Evolutionary conservation across 1,140 invertebrate genomes (phyloP).

Genomic region (Bombus superbus): DNA sequence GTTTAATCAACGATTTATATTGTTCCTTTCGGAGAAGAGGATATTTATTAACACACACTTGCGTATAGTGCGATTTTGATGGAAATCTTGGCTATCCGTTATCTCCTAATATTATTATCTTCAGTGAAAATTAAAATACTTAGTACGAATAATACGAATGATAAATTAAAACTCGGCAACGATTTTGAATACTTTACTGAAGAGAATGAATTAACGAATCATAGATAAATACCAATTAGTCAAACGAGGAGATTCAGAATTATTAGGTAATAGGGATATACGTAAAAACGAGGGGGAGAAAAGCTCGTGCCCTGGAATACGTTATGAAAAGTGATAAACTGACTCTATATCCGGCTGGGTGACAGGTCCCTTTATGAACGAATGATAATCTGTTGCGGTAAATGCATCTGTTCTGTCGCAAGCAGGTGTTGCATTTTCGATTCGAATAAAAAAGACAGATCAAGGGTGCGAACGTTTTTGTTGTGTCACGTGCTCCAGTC

Average conservation of each 20-base stretch:
- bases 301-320: conserved; percentile 58
- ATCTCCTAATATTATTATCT: not conserved
- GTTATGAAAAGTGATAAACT: conserved; percentile 69
- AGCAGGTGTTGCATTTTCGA: conserved; percentile 76
- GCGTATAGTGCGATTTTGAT: not conserved
- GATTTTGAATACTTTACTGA: not conserved
- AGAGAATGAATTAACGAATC: not conserved
- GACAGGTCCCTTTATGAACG: conserved; percentile 59
- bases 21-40: not conserved
- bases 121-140: not conserved
- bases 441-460: conserved; percentile 73
- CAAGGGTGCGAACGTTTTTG: conserved; percentile 77
- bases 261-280: too few species aligned
- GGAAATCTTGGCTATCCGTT: not conserved
- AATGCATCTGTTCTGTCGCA: conserved; percentile 67
- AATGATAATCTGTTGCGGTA: conserved; percentile 58
- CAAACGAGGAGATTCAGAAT: not conserved
- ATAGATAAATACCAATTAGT: too few species aligned
- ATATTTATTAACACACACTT: not conserved
- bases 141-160: not conserved
- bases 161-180: not conserved
- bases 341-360: conserved; percentile 28
- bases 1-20: not conserved
- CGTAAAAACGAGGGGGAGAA: not conserved
- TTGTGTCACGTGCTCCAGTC: conserved; percentile 79